Evolutionary conservation across 2,888 invertebrate species (phyloP).

Genomic region (Oxyteleia sp.): DNA sequence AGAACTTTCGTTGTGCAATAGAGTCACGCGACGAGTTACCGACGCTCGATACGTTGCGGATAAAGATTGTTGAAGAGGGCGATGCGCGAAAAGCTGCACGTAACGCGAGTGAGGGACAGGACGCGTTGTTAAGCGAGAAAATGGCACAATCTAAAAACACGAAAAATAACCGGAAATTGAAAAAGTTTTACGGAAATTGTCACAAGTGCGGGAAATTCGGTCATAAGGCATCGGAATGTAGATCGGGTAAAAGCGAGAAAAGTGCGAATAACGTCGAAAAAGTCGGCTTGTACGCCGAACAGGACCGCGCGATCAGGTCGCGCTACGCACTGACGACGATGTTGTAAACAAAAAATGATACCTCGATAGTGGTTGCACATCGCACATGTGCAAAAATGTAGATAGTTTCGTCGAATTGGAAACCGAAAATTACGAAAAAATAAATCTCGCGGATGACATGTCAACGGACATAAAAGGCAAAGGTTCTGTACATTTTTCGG

Average conservation of each 20-base stretch:
- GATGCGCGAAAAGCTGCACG: constrained; percentile 33
- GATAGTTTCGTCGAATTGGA: neutral
- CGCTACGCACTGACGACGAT: too few relatives aligned
- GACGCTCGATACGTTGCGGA: constrained; percentile 59
- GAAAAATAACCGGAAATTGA: too few relatives aligned
- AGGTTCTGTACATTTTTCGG: neutral
- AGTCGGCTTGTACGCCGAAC: neutral
- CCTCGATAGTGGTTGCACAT: too few relatives aligned
- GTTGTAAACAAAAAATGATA: too few relatives aligned
- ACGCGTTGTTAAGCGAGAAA: constrained; percentile 7
- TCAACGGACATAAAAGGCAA: neutral
- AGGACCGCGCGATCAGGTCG: neutral
- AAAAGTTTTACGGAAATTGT: too few relatives aligned
- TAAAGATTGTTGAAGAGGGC: constrained; percentile 71
- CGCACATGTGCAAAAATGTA: neutral
- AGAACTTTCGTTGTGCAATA: too few relatives aligned
- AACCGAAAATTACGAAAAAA: neutral
- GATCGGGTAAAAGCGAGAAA: neutral
- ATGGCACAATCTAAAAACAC: neutral
- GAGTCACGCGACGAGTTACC: constrained; percentile 67
- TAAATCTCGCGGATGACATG: neutral
- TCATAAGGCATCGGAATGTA: neutral
- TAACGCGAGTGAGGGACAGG: neutral
- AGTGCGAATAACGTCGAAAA: neutral
- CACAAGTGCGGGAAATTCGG: neutral